Conservation (phyloP, 1,140 invertebrate species). For the Arctopsyche grandis region DNA sequence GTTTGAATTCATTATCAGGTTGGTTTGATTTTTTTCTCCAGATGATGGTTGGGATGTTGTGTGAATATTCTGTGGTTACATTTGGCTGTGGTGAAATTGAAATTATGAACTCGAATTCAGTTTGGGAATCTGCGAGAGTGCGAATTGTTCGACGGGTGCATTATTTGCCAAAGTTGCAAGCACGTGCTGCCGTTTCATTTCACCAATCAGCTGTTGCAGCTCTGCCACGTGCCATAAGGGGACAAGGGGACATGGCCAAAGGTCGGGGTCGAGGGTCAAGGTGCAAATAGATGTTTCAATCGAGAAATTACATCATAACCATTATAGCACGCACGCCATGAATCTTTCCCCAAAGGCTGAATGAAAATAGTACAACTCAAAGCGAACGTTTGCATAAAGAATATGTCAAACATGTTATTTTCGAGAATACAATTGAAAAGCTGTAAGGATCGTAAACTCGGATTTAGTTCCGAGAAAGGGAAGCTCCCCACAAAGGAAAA, state of each 20-base stretch:
- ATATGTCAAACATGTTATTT: background rate
- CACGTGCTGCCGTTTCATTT: constrained; percentile 53
- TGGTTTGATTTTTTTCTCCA: too few relatives aligned
- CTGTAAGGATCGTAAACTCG: constrained; percentile 13
- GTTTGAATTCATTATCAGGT: too few relatives aligned
- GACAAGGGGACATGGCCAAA: constrained; percentile 29
- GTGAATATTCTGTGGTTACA: too few relatives aligned
- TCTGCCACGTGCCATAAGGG: constrained; percentile 38
- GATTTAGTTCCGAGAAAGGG: constrained; percentile 21
- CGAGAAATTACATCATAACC: constrained; percentile 5
- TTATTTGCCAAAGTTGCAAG: constrained; percentile 50
- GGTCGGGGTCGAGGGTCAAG: background rate
- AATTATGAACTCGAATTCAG: background rate
- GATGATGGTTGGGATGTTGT: too few relatives aligned
- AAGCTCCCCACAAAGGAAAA: constrained; percentile 41
- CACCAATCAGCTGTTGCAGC: constrained; percentile 51
- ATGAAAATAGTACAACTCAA: background rate
- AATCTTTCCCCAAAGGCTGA: background rate
- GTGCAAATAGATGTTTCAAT: constrained; percentile 18
- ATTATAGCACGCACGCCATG: background rate
- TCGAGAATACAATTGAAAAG: background rate
- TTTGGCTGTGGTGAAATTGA: too few relatives aligned
- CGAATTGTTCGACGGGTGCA: constrained; percentile 33
- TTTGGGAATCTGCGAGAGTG: constrained; percentile 37
- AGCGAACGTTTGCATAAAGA: background rate